phyloP scores from a whole-genome alignment of 2,113 vertebrate genomes.

The Chiloscyllium plagiosum region DNA sequence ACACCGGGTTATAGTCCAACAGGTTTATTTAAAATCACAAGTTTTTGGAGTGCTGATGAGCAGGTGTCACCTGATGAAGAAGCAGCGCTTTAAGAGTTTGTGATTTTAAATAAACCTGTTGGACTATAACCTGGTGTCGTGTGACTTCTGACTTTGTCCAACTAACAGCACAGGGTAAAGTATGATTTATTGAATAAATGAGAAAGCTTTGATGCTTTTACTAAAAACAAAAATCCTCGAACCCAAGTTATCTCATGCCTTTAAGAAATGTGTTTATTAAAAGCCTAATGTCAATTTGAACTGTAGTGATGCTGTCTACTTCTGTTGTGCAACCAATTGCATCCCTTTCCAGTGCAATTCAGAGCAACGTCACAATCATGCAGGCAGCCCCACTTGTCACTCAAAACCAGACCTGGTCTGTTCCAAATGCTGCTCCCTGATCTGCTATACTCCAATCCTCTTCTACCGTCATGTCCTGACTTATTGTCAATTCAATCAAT shows the following conservation, averaged over 20 bases:
- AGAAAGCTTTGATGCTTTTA: neutral
- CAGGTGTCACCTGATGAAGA: too few species aligned
- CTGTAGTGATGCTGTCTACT: neutral
- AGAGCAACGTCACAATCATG: neutral
- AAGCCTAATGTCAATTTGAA: neutral
- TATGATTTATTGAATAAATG: neutral
- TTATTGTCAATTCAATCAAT: too few species aligned
- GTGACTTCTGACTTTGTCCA: neutral
- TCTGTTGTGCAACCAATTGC: neutral
- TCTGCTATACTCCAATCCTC: neutral
- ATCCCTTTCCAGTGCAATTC: neutral
- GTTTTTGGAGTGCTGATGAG: too few species aligned
- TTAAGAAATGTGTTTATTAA: neutral
- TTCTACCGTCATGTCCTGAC: neutral
- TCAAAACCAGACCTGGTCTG: neutral
- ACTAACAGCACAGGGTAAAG: neutral
- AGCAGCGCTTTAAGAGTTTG: too few species aligned
- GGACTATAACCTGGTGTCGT: too few species aligned
- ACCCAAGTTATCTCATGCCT: neutral
- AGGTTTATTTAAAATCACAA: too few species aligned
- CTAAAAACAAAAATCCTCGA: neutral
- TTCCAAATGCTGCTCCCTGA: neutral
- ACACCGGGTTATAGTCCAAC: too few species aligned
- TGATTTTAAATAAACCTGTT: too few species aligned
- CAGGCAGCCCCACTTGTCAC: neutral